Evolutionary conservation across 2,797 vertebrate species (phyloP), one percentile per base, ranked within the genome.

Genomic region (Lepilemur ruficaudatus): DNA sequence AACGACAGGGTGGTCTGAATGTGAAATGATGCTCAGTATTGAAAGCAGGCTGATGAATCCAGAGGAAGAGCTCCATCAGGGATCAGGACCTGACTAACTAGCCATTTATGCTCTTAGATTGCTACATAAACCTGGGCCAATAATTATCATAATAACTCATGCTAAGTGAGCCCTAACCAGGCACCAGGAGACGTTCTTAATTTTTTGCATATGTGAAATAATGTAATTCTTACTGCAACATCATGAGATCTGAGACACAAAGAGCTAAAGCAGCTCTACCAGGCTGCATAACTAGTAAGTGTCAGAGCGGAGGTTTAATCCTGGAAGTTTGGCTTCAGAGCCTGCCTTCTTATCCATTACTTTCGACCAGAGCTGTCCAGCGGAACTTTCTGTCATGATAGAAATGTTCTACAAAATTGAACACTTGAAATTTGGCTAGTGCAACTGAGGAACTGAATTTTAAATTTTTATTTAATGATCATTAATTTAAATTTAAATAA

Each of bases 401-500:
- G 28, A 52, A 90, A 59, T 72, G 10, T 52, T 30, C 80, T 81
- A 7, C 18, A 41, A 48, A 1, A 67, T 5, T 2, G 1, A 69
- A 6, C 22, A 23, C 52, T 96, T 91, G 78, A 94, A 85, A 94
- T 70, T 32, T 78, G 43, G 43, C 63, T 35, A 41, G 38, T n/a
- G 23, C 11, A 55, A 82, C 28, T 0, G 18, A 83, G 15, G 32
- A 91, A 65, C n/a, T 48, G 17, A 65, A 50, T 65, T 84, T 78
- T 94, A 75, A 20, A 67, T 79, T 50, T 93, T 91, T 48, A 87
- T 48, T 91, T 82, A 46, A 61, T 61, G 61, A 35, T 7, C 76
- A 75, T 87, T 91, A 35, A 73, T 88, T 78, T 83, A 78, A 93
- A 82, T 89, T 70, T 35, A 75, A 73, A 73, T 72, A 81, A 20